phyloP scores from a whole-genome alignment of 2,113 vertebrate species.

The Gallinago undulata region DNA sequence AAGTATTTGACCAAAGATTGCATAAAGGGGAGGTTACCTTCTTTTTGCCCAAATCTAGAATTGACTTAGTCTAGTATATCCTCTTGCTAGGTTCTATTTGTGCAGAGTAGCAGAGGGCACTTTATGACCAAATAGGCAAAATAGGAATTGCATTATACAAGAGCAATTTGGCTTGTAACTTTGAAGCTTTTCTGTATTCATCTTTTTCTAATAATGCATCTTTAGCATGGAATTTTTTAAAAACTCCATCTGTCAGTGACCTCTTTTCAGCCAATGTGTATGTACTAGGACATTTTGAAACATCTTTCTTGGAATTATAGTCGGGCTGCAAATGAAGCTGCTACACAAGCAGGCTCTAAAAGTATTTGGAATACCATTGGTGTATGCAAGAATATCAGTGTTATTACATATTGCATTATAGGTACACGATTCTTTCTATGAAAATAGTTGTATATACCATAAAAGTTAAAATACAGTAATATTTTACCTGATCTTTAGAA shows the following conservation, averaged over 20 bases:
- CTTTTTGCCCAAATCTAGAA: background rate
- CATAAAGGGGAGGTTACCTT: background rate
- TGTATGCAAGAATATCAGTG: background rate
- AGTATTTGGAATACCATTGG: background rate
- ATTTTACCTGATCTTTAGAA: background rate
- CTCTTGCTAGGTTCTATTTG: background rate
- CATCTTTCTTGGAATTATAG: background rate
- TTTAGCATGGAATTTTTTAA: background rate
- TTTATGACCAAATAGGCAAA: background rate
- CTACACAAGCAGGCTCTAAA: background rate
- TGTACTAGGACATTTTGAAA: background rate
- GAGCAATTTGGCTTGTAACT: background rate
- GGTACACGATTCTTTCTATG: background rate
- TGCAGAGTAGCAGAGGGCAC: background rate
- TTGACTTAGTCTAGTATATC: background rate
- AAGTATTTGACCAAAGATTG: background rate
- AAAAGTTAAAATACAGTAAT: background rate
- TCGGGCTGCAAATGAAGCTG: background rate
- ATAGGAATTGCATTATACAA: background rate
- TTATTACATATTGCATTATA: background rate
- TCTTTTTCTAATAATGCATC: background rate
- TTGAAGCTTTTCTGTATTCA: background rate
- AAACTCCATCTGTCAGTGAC: background rate
- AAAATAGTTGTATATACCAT: background rate
- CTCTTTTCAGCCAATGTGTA: background rate